Base-by-base conservation (phyloP, 2,797 vertebrate species). In the Spondyliosoma cantharus region DNA sequence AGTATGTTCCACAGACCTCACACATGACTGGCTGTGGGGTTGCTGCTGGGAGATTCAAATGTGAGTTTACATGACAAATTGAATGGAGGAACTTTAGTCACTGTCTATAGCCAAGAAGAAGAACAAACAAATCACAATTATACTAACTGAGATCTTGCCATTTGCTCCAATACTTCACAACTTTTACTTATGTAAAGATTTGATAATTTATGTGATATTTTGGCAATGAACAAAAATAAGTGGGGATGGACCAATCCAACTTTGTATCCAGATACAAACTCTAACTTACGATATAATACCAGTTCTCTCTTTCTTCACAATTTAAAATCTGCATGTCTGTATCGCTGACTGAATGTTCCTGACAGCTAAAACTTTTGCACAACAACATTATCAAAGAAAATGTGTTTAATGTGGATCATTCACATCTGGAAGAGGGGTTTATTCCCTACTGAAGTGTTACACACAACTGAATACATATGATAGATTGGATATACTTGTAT, bases 1-100 rank as follows among this genome's bases (percentile, higher is more conserved):
- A 95, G 86, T 79, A 91, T 0, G 86, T 84, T 17, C 94, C 94
- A 37, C 94, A 95, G 56, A 94, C 89, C 77, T 94, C 91, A 65
- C 94, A 95, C 9, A 92, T 82, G 27, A 94, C 88, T 2, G 87
- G 67, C 22, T 81, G 85, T 6, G 74, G 29, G 14, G 24, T 13
- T 8, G 83, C 91, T 85, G 74, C 74, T 73, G 76, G 49, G 19
- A 61, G 42, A 32, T 50, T 71, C 49, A 86, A 27, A 85, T 42
- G 25, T 16, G 64, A 82, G 24, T 48, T 37, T 60, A 24, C n/a
- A 84, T 29, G 9, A 75, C 52, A 78, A 56, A 67, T 3, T 24
- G 2, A 29, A 48, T 11, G 2, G 3, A 37, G 48, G 5, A 60
- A 48, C 62, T 60, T 62, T 11, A 24, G 25, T 48, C 12, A 67